Percentiles rank a stretch among this genome's conserved stretches.
Conservation (phyloP, 2,113 vertebrate genomes). For the Amphiprion percula region DNA sequence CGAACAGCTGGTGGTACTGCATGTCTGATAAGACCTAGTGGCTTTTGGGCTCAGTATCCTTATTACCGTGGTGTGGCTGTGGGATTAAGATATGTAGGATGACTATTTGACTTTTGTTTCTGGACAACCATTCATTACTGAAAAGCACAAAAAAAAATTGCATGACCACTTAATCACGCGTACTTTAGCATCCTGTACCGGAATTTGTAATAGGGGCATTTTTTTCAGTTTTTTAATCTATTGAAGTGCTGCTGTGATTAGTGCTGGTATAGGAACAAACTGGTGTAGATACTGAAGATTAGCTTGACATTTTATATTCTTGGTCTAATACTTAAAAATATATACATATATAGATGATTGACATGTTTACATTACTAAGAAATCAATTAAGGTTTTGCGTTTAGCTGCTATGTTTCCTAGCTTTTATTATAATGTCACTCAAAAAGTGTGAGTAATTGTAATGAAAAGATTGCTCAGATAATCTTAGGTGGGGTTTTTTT, state of each 20-base stretch:
- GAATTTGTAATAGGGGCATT: conserved; percentile 15
- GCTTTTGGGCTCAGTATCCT: conserved; percentile 77
- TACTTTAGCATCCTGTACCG: conserved; percentile 28
- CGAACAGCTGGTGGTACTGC: conserved; percentile 78
- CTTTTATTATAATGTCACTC: not conserved
- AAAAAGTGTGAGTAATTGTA: not conserved
- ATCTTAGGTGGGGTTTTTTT: too few relatives aligned
- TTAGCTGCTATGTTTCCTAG: not conserved
- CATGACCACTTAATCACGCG: conserved; percentile 49
- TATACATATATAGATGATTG: not conserved
- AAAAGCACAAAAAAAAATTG: conserved; percentile 29
- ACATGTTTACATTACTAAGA: not conserved
- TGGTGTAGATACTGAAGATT: not conserved
- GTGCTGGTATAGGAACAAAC: not conserved
- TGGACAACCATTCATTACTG: conserved; percentile 41
- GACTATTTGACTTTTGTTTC: conserved; percentile 51
- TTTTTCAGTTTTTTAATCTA: conserved; percentile 24
- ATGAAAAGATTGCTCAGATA: too few relatives aligned
- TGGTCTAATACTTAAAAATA: not conserved
- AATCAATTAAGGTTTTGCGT: not conserved
- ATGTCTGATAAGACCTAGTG: conserved; percentile 74
- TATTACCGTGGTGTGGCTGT: conserved; percentile 76
- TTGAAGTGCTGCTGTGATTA: conserved; percentile 17
- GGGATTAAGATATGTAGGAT: conserved; percentile 70
- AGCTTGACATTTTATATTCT: not conserved